Percentiles rank a stretch among this genome's conserved stretches.
These are phyloP conservation scores for Limosa lapponica DNA, from an alignment of 2,797 vertebrate genomes.

Conservation along the genomic window DNA sequence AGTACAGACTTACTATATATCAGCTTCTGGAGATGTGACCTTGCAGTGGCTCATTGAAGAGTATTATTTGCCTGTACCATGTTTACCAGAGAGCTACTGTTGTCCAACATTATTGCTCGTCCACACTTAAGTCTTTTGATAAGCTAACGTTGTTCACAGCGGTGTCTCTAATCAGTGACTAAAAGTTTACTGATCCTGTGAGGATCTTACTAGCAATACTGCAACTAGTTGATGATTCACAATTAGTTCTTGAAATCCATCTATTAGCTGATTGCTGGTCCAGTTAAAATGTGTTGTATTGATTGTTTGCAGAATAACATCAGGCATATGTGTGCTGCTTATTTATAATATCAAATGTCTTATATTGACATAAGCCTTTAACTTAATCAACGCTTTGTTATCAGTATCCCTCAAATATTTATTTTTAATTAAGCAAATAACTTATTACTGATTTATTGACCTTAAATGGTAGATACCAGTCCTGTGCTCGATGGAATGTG, in stretches of 20 bases:
- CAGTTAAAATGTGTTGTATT: background rate
- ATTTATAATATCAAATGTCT: background rate
- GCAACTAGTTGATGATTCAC: background rate
- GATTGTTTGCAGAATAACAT: background rate
- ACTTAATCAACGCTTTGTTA: background rate
- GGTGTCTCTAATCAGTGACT: background rate
- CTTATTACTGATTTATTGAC: background rate
- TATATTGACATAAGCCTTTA: background rate
- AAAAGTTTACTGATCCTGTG: background rate
- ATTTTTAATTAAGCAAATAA: slow-evolving; percentile 21
- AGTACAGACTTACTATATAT: background rate
- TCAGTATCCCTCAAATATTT: background rate
- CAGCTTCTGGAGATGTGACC: background rate
- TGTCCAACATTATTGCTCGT: background rate
- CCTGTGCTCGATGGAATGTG: background rate
- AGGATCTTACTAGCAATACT: background rate
- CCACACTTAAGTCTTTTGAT: background rate
- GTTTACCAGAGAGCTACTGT: background rate
- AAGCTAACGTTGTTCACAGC: background rate
- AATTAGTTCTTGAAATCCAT: background rate
- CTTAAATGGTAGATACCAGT: background rate
- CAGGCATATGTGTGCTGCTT: background rate
- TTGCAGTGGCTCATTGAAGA: background rate
- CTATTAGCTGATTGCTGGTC: background rate
- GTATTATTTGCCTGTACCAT: background rate